Conservation (phyloP, 2,113 vertebrate genomes). For the Ivindomyrus marchei region DNA sequence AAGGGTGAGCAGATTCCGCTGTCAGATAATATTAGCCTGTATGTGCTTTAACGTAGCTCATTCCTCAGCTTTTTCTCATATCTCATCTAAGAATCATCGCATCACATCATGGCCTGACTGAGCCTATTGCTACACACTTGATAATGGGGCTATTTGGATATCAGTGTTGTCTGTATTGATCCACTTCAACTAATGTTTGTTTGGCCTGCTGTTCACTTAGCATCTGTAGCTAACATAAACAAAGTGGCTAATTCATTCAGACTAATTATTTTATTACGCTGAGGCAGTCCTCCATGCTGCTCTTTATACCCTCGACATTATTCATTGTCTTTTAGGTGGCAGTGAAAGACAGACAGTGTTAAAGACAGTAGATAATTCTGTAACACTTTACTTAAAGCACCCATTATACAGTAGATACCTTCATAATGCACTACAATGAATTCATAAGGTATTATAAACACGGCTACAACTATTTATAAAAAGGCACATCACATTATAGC, state of each 20-base stretch:
- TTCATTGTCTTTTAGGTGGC: not conserved
- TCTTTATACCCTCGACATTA: not conserved
- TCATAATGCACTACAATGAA: not conserved
- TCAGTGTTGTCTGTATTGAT: slow-evolving; percentile 27
- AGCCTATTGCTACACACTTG: not conserved
- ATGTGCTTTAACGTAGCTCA: slow-evolving; percentile 3
- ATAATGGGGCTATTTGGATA: not conserved
- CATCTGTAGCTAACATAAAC: slow-evolving; percentile 13
- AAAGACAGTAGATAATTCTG: not conserved
- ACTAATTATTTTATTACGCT: slow-evolving; percentile 23
- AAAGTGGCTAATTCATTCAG: not conserved
- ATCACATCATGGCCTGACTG: not conserved
- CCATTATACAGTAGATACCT: not conserved
- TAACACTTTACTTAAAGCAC: not conserved
- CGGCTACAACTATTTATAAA: not conserved
- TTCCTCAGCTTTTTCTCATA: slow-evolving; percentile 23
- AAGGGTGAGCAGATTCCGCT: not conserved
- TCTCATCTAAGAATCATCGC: not conserved
- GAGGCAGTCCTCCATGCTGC: not conserved
- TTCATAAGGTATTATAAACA: not conserved
- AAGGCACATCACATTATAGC: too few species aligned
- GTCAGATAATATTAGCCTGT: slow-evolving; percentile 26
- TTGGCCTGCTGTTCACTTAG: slow-evolving; percentile 5
- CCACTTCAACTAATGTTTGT: slow-evolving; percentile 27
- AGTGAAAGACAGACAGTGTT: not conserved